Evolutionary conservation across 2,888 invertebrate genomes (phyloP).

Genomic region (Drosophila fungiperda): DNA sequence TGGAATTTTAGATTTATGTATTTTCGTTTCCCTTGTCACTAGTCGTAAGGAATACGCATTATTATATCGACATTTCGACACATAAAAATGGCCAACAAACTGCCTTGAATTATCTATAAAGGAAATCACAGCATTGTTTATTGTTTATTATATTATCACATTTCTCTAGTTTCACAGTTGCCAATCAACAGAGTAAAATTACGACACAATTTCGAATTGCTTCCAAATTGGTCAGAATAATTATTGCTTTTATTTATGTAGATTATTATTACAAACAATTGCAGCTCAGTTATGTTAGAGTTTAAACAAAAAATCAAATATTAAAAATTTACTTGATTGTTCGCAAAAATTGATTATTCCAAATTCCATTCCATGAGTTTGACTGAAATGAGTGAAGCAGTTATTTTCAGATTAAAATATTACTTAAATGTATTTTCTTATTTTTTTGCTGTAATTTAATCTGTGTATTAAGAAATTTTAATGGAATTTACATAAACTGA

Average conservation of each 20-base stretch:
- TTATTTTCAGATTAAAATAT: neutral
- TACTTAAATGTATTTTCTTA: neutral
- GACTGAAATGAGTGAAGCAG: neutral
- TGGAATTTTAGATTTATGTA: constrained; percentile 75
- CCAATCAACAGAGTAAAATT: constrained; percentile 26
- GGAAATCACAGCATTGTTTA: constrained; percentile 7
- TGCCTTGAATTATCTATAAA: neutral
- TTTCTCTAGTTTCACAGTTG: constrained; percentile 4
- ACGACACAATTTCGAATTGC: constrained; percentile 24
- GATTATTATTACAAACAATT: constrained; percentile 34
- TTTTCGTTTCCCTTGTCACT: constrained; percentile 30
- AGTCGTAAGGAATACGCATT: constrained; percentile 15
- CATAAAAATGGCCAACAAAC: constrained; percentile 20
- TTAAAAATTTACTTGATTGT: neutral
- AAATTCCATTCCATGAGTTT: neutral
- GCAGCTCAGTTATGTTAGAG: constrained; percentile 18
- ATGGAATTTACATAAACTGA: neutral
- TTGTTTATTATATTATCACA: constrained; percentile 25
- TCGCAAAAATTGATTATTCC: neutral
- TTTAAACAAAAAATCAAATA: constrained; percentile 4
- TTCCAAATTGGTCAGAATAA: constrained; percentile 19
- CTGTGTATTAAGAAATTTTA: neutral
- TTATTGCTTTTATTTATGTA: constrained; percentile 29
- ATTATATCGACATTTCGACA: constrained; percentile 30
- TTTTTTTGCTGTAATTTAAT: neutral